Conservation (phyloP, 2,113 vertebrate genomes). For the Eira barbara region DNA sequence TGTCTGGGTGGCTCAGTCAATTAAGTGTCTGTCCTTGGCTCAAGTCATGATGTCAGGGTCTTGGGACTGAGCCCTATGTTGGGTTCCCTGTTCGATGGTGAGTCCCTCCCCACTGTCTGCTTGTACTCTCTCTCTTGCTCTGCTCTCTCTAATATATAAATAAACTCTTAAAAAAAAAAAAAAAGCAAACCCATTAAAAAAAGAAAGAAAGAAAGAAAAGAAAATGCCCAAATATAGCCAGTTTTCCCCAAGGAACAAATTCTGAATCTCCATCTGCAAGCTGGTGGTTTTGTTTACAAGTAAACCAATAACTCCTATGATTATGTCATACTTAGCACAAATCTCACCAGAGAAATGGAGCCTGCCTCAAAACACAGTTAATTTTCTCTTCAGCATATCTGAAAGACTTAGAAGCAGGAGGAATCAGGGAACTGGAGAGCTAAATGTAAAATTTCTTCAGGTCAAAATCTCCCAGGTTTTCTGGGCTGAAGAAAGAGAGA, state of each 20-base stretch:
- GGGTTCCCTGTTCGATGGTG: accelerated
- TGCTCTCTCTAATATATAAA: background rate
- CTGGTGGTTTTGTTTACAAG: background rate
- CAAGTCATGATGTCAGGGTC: background rate
- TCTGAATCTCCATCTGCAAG: background rate
- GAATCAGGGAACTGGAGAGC: background rate
- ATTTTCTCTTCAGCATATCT: background rate
- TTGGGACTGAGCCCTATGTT: background rate
- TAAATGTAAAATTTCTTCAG: background rate
- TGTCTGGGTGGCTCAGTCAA: background rate
- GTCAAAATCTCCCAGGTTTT: background rate
- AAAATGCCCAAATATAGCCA: background rate
- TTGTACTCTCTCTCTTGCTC: background rate
- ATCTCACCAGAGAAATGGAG: background rate
- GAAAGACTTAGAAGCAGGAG: background rate
- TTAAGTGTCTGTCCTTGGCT: background rate
- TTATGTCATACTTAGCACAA: background rate
- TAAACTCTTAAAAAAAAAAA: background rate
- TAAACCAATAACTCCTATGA: background rate
- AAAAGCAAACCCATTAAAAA: background rate
- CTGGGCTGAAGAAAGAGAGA: background rate
- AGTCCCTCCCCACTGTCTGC: background rate
- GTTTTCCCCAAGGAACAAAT: background rate
- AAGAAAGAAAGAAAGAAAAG: background rate
- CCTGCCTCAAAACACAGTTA: background rate